Percentiles rank a stretch among this genome's conserved stretches.
Evolutionary conservation across 2,113 vertebrate genomes (phyloP).

Genomic region (Hydrochoerus hydrochaeris): DNA sequence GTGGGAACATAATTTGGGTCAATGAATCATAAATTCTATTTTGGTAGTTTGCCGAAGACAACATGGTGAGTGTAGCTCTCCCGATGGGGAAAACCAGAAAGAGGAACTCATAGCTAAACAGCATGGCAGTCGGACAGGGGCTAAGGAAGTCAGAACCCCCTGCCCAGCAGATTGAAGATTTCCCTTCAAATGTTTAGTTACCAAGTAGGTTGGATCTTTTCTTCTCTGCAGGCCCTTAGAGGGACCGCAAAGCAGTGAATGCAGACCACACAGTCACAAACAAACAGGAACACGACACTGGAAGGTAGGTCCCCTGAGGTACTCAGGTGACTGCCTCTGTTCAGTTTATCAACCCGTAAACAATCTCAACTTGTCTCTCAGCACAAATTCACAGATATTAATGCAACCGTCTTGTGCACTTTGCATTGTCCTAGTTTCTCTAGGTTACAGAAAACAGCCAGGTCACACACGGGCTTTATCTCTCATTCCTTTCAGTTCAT

Average conservation of each 20-base stretch:
- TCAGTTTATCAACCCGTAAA: not conserved
- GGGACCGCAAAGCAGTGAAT: not conserved
- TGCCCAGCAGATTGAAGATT: not conserved
- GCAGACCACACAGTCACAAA: not conserved
- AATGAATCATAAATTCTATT: constrained; percentile 76
- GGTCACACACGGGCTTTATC: not conserved
- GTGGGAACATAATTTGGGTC: constrained; percentile 60
- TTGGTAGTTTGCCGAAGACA: constrained; percentile 58
- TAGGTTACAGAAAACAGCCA: not conserved
- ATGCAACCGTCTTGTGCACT: not conserved
- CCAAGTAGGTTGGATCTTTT: not conserved
- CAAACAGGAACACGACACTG: not conserved
- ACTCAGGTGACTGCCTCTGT: constrained; percentile 43
- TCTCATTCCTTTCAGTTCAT: not conserved
- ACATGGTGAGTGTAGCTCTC: constrained; percentile 28
- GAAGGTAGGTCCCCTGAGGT: not conserved
- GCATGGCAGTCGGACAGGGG: not conserved
- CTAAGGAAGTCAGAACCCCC: not conserved
- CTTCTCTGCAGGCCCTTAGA: not conserved
- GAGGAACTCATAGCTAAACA: not conserved
- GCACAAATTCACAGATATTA: not conserved
- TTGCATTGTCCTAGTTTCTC: not conserved
- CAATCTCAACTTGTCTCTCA: not conserved
- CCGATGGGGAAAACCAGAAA: not conserved
- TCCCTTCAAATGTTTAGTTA: not conserved